Evolutionary conservation across 1,140 invertebrate species (phyloP).

Genomic region (Aphaenogaster floridana): DNA sequence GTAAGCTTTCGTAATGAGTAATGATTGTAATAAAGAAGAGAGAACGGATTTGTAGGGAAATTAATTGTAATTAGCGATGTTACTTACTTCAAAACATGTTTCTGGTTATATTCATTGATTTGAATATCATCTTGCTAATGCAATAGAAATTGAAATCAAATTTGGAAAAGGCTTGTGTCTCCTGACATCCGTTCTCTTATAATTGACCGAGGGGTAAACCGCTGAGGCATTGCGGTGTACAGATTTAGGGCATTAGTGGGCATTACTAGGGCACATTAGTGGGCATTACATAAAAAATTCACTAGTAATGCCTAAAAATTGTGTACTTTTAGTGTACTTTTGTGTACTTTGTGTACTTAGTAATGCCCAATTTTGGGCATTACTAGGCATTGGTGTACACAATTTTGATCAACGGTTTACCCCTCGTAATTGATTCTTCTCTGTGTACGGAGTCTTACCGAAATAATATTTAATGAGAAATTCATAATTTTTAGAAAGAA

Average conservation of each 20-base stretch:
- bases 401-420: too few species aligned
- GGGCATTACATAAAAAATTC: too few species aligned
- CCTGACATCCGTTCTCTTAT: background rate
- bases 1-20: constrained; percentile 75
- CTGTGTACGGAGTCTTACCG: background rate
- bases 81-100: constrained; percentile 10
- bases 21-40: background rate
- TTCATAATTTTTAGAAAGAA: constrained; percentile 85
- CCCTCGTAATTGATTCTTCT: background rate
- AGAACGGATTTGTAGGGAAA: constrained; percentile 7
- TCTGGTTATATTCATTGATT: background rate
- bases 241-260: too few species aligned
- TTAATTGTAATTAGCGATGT: background rate
- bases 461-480: constrained; percentile 30
- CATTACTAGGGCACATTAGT: too few species aligned
- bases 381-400: too few species aligned
- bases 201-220: too few species aligned
- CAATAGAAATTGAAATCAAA: background rate
- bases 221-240: too few species aligned
- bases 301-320: too few species aligned
- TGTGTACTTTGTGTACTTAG: too few species aligned
- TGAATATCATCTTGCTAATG: background rate
- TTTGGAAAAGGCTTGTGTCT: background rate
- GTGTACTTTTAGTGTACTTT: too few species aligned
- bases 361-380: too few species aligned